Conservation (phyloP, 2,113 vertebrate genomes). For the Microcebus tavaratra region DNA sequence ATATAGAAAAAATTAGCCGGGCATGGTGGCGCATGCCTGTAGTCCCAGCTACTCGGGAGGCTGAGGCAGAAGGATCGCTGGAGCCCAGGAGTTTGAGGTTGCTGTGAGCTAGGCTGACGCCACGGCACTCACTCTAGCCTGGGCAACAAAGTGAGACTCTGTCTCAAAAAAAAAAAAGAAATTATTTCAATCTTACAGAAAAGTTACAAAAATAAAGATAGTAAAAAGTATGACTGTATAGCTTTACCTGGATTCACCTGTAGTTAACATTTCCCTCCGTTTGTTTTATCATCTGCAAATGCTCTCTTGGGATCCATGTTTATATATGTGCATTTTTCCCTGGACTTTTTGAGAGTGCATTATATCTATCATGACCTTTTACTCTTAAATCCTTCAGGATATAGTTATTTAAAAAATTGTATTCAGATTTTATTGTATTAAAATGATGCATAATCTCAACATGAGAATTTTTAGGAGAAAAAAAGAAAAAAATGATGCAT, state of each 20-base stretch:
- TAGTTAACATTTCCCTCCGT: not conserved
- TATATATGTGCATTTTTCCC: not conserved
- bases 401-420: not conserved
- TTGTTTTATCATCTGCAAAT: not conserved
- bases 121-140: too few species aligned
- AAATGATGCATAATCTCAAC: not conserved
- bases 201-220: not conserved
- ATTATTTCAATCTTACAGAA: not conserved
- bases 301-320: not conserved
- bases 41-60: too few species aligned
- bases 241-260: not conserved
- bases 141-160: too few species aligned
- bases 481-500: not conserved
- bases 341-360: not conserved
- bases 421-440: not conserved
- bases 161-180: not conserved
- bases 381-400: not conserved
- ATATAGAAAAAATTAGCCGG: too few species aligned
- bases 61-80: too few species aligned
- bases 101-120: too few species aligned
- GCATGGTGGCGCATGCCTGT: too few species aligned
- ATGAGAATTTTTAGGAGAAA: too few species aligned
- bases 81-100: too few species aligned
- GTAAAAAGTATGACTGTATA: not conserved
- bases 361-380: not conserved